phyloP scores from a whole-genome alignment of 2,113 vertebrate species.

The Symphodus melops region DNA sequence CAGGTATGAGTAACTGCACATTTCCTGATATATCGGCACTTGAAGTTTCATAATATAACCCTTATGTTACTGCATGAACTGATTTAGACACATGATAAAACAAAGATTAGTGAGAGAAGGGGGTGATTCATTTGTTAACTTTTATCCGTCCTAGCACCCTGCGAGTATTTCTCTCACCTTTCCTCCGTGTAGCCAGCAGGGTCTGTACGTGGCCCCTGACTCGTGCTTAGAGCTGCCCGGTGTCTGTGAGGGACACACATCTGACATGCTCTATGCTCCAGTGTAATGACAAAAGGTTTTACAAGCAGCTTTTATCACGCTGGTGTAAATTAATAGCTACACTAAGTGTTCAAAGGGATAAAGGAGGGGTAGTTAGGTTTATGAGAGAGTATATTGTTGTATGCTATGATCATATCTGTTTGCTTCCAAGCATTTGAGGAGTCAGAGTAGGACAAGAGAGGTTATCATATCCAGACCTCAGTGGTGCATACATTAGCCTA shows the following conservation, averaged over 20 bases:
- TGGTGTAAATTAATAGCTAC: not conserved
- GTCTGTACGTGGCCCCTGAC: slow-evolving; percentile 46
- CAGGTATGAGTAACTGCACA: slow-evolving; percentile 70
- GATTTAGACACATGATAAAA: not conserved
- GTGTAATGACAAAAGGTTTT: slow-evolving; percentile 1
- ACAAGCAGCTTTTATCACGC: slow-evolving; percentile 5
- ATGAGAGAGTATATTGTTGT: slow-evolving; percentile 8
- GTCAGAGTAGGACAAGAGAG: not conserved
- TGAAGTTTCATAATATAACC: not conserved
- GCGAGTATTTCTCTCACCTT: slow-evolving; percentile 41
- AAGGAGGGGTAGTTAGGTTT: not conserved
- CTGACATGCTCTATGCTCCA: not conserved
- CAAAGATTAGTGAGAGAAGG: not conserved
- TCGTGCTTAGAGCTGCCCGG: slow-evolving; percentile 29
- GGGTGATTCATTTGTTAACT: slow-evolving; percentile 18
- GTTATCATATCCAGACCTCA: slow-evolving; percentile 19
- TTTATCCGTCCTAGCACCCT: slow-evolving; percentile 10
- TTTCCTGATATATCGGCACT: not conserved
- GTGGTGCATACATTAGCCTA: slow-evolving; percentile 20
- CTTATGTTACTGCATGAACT: not conserved
- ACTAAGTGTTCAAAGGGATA: not conserved
- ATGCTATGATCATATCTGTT: not conserved
- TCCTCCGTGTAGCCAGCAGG: slow-evolving; percentile 4
- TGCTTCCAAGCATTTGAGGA: not conserved
- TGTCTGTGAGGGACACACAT: slow-evolving; percentile 39